These are phyloP conservation scores for Cottus gobio DNA, from an alignment of 2,113 vertebrate genomes.

Conservation along the genomic window DNA sequence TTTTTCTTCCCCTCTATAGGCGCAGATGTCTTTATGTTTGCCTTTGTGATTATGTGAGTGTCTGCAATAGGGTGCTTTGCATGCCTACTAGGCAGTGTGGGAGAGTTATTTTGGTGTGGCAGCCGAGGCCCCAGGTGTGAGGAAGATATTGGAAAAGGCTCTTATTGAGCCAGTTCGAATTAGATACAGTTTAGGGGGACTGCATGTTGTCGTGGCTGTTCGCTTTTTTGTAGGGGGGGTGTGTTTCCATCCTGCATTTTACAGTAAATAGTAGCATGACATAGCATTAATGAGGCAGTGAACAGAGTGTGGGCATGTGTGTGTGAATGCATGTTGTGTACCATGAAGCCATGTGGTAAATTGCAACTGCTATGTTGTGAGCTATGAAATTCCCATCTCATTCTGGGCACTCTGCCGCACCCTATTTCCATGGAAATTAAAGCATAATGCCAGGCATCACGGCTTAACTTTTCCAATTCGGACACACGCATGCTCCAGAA, in stretches of 20 bases:
- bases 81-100: constrained; percentile 32
- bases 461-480: constrained; percentile 26
- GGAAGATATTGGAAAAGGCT: constrained; percentile 71
- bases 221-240: not conserved
- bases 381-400: constrained; percentile 52
- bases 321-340: constrained; percentile 15
- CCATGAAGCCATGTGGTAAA: constrained; percentile 37
- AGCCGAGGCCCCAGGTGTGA: constrained; percentile 68
- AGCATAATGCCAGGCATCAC: constrained; percentile 46
- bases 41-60: constrained; percentile 50
- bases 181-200: constrained; percentile 57
- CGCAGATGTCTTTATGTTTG: constrained; percentile 50
- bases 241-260: not conserved
- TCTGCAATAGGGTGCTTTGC: constrained; percentile 47
- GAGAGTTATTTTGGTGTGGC: constrained; percentile 36
- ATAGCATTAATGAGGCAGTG: not conserved
- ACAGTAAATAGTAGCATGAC: constrained; percentile 5
- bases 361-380: constrained; percentile 39
- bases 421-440: constrained; percentile 73
- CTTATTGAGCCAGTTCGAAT: constrained; percentile 63
- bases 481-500: constrained; percentile 23
- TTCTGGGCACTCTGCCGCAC: constrained; percentile 42
- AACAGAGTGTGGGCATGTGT: not conserved
- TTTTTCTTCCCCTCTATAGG: not conserved
- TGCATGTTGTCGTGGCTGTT: constrained; percentile 41